phyloP scores from a whole-genome alignment of 2,113 vertebrate genomes.

The Poicephalus gulielmi region DNA sequence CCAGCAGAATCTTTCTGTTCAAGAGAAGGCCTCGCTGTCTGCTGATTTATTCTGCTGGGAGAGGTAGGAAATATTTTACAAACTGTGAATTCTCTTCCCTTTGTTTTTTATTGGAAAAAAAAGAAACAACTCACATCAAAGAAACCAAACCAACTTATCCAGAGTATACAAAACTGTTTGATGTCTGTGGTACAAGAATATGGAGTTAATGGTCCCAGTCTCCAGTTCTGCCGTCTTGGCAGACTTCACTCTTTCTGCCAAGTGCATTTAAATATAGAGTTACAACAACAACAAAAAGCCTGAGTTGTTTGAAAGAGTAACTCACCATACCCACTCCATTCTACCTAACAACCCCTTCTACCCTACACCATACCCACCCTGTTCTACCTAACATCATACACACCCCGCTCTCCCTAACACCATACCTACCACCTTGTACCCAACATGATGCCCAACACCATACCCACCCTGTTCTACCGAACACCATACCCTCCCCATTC shows the following conservation, averaged over 20 bases:
- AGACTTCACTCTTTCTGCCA: neutral
- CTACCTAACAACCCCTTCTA: no score
- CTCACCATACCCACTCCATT: neutral
- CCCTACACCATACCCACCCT: no score
- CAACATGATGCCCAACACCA: neutral
- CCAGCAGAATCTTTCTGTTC: neutral
- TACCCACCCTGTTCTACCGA: neutral
- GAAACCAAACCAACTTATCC: neutral
- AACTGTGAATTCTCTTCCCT: neutral
- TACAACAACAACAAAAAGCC: neutral
- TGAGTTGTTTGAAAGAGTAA: neutral
- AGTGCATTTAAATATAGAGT: neutral
- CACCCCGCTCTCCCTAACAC: no score
- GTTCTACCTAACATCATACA: no score
- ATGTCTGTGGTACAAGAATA: neutral
- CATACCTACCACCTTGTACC: no score
- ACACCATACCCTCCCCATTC: no score
- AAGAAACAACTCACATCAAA: neutral
- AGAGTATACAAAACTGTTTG: neutral
- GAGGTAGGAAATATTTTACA: neutral
- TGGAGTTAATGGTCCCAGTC: neutral
- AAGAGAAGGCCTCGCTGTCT: neutral
- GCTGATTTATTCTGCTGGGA: neutral
- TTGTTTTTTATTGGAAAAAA: neutral
- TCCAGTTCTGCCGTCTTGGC: neutral